These are phyloP conservation scores for Drosophila erecta DNA, from an alignment of 1,140 invertebrate genomes.

Conservation along the genomic window DNA sequence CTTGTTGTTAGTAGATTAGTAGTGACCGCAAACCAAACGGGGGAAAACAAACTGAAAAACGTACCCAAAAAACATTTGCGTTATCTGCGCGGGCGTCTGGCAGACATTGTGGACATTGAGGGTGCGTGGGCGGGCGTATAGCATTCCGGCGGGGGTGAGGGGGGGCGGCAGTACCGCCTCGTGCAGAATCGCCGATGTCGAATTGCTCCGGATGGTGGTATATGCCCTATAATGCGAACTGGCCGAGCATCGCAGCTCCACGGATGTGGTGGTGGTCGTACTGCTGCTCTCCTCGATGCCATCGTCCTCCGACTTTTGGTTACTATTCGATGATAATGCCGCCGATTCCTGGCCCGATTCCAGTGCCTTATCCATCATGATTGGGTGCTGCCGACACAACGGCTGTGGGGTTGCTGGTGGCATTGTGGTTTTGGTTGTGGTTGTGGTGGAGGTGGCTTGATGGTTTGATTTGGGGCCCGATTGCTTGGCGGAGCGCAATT, in stretches of 20 bases:
- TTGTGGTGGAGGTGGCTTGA: no score
- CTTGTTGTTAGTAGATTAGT: conserved; percentile 20
- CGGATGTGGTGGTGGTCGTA: conserved; percentile 66
- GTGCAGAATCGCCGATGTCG: conserved; percentile 71
- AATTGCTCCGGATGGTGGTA: conserved; percentile 71
- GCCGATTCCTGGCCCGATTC: neutral
- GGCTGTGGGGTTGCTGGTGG: conserved; percentile 51
- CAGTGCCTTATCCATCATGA: conserved; percentile 21
- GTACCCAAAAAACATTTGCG: conserved; percentile 82
- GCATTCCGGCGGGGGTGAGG: conserved; percentile 42
- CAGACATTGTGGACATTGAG: conserved; percentile 78
- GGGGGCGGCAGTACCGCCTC: conserved; percentile 44
- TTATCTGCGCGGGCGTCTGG: conserved; percentile 80
- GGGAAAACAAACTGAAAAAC: conserved; percentile 41
- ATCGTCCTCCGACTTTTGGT: neutral
- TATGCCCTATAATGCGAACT: conserved; percentile 48
- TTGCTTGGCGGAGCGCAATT: conserved; percentile 19
- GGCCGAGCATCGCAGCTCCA: conserved; percentile 58
- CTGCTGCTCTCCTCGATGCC: conserved; percentile 54
- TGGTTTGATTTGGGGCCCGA: conserved; percentile 13
- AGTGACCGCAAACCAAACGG: conserved; percentile 7
- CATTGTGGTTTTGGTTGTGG: conserved; percentile 23
- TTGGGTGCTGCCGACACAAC: conserved; percentile 9
- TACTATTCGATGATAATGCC: neutral
- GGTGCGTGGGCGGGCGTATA: conserved; percentile 74